Conservation (phyloP, 2,888 invertebrate genomes). For the Morpho deidamia region DNA sequence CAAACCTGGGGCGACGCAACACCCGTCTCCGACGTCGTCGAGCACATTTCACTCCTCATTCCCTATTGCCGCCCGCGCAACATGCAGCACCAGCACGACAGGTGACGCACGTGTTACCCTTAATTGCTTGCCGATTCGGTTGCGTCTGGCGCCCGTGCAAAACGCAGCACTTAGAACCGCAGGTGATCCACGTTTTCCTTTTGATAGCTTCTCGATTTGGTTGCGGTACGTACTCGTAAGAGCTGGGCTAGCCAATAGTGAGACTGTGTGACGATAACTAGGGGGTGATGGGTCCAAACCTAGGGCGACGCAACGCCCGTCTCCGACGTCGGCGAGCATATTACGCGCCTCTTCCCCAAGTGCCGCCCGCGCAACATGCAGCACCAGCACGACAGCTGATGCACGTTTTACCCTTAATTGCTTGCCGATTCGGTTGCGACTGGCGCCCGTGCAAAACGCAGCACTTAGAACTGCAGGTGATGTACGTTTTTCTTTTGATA, state of each 20-base stretch:
- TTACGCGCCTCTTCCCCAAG: conserved; percentile 92
- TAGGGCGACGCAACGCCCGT: conserved; percentile 74
- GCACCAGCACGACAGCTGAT: background rate
- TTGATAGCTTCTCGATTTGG: background rate
- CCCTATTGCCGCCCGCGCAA: conserved; percentile 90
- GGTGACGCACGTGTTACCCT: no score
- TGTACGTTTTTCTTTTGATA: no score
- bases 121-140: background rate
- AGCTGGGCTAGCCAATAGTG: no score
- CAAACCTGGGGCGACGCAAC: conserved; percentile 72
- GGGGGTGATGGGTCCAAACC: no score
- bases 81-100: background rate
- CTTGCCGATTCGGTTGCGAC: no score
- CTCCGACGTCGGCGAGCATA: conserved; percentile 83
- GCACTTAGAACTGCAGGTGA: no score
- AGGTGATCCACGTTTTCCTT: no score
- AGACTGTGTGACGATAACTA: no score
- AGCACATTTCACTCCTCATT: conserved; percentile 90
- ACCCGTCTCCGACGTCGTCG: conserved; percentile 79
- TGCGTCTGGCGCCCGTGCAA: background rate
- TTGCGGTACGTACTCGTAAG: no score
- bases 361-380: conserved; percentile 51
- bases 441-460: no score
- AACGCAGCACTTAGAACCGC: no score
- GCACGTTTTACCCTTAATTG: no score